Base-by-base conservation (phyloP, 2,113 vertebrate genomes). In the Xenopus borealis region DNA sequence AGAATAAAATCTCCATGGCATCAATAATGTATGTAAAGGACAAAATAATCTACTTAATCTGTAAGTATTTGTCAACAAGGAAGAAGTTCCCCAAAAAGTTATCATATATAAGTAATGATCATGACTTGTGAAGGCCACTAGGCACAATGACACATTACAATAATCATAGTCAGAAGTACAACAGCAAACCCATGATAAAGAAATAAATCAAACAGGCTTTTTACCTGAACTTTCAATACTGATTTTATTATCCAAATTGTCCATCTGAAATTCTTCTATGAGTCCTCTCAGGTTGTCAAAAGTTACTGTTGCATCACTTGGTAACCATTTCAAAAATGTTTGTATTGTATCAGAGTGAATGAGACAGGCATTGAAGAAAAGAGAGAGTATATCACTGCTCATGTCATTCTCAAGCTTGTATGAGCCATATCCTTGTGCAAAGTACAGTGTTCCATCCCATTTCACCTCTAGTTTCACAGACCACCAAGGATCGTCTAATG, bases 401-500 rank as follows among this genome's bases (percentile, higher is more conserved):
- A 86, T 75, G 58, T 88, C 78, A 27, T 84, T 81, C 50, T 80
- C 85, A 64, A 95, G 85, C 64, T 84, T 86, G 83, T 94, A 95
- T 0, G 88, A 91, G 0, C 89, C 92, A 75, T 82, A 89, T 23
- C 88, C 88, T 64, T 83, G 83, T 63, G 83, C 57, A n/a, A 85
- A 81, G 67, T 87, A 90, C 62, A 66, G 82, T 0, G 23, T 78
- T 0, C 58, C 59, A 3, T 1, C 3, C n/a, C 57, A 46, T 63
- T 79, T 86, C 19, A 72, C 86, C 47, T 64, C 82, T 27, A 92
- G 83, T 5, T 84, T 88, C 72, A 94, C 88, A 68, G 66, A 81
- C 94, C 94, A 95, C 93, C 94, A 95, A 1, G 93, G 81, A 57
- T 11, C 88, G 7, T 23, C 67, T 16, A 95, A 83, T 0, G 88